These are phyloP conservation scores for Sesia bembeciformis DNA, from an alignment of 2,888 invertebrate species.

Conservation along the genomic window DNA sequence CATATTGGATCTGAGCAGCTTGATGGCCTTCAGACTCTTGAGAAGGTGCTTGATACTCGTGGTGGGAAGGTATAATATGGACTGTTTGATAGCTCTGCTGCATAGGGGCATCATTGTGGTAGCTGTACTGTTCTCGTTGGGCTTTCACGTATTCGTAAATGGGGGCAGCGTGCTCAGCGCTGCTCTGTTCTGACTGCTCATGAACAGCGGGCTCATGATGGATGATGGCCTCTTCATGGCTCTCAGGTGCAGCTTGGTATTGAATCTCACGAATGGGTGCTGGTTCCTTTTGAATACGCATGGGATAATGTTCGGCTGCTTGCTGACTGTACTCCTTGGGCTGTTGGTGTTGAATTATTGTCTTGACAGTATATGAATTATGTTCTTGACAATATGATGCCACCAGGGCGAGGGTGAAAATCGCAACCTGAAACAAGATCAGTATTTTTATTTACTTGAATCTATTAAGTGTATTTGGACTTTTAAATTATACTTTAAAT, in stretches of 20 bases:
- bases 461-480: not conserved
- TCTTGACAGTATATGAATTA: slow-evolving; percentile 27
- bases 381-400: slow-evolving; percentile 38
- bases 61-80: slow-evolving; percentile 6
- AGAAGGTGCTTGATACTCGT: not conserved
- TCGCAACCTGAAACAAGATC: slow-evolving; percentile 37
- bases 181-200: slow-evolving; percentile 31
- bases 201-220: slow-evolving; percentile 31
- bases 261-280: slow-evolving; percentile 33
- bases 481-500: slow-evolving; percentile 4
- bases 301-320: slow-evolving; percentile 26
- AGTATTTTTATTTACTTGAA: not conserved
- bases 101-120: slow-evolving; percentile 11
- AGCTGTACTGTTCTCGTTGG: slow-evolving; percentile 10
- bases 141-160: slow-evolving; percentile 36
- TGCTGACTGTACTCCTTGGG: slow-evolving; percentile 35
- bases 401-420: slow-evolving; percentile 30
- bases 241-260: slow-evolving; percentile 10
- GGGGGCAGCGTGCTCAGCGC: slow-evolving; percentile 33
- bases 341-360: slow-evolving; percentile 31
- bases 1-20: not conserved
- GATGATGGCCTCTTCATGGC: slow-evolving; percentile 27
- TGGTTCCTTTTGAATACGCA: slow-evolving; percentile 30
- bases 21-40: not conserved
- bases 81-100: slow-evolving; percentile 26